Conservation (phyloP, 2,888 invertebrate species). For the Caenorhabditis plicata region DNA sequence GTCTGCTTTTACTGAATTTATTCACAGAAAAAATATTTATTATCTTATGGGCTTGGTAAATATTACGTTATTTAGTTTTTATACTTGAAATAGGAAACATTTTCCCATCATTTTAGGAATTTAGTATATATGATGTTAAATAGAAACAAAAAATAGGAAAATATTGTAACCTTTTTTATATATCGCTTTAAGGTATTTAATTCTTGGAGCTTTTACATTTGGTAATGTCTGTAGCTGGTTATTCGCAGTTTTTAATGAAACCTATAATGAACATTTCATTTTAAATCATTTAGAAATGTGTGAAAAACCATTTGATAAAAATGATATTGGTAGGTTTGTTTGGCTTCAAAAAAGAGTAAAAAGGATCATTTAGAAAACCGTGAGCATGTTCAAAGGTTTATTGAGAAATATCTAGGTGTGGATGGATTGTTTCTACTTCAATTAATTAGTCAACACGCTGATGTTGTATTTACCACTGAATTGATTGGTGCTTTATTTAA, state of each 20-base stretch:
- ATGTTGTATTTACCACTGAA: conserved; percentile 59
- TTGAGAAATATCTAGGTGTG: conserved; percentile 56
- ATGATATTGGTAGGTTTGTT: conserved; percentile 22
- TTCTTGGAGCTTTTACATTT: conserved; percentile 52
- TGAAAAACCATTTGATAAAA: conserved; percentile 49
- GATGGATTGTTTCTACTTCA: conserved; percentile 62
- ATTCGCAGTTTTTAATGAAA: conserved; percentile 49
- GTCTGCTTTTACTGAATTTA: conserved; percentile 61
- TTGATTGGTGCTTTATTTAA: conserved; percentile 52
- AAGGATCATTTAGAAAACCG: conserved; percentile 30
- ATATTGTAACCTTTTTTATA: neutral
- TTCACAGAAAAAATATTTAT: conserved; percentile 62
- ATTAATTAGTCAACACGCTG: conserved; percentile 61
- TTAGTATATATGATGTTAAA: no score
- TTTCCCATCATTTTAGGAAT: neutral
- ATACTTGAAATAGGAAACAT: neutral
- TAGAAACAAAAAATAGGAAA: neutral
- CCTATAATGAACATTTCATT: conserved; percentile 58
- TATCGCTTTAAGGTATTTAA: conserved; percentile 52
- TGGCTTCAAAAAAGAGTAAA: neutral
- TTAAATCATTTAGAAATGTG: conserved; percentile 63
- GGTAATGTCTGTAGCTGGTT: conserved; percentile 57
- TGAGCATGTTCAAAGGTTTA: conserved; percentile 50
- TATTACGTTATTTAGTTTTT: neutral
- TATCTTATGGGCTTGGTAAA: conserved; percentile 54